A percentile compares a stretch with the other conserved stretches of the same genome.
phyloP scores from a whole-genome alignment of 2,797 vertebrate genomes.

The Enteromius paludinosus region DNA sequence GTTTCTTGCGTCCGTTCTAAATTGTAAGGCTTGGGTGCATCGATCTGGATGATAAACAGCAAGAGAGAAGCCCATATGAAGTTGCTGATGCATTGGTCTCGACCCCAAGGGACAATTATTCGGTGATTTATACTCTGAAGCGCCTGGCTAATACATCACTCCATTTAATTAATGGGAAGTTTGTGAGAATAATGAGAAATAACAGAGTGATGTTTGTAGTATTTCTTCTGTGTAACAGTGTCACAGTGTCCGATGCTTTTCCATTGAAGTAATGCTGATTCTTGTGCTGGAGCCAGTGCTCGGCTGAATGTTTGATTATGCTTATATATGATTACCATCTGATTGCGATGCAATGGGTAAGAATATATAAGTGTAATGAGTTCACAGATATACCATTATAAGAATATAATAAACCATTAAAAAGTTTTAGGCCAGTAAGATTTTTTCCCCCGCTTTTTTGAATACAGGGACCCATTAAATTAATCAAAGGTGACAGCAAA shows the following conservation, averaged over 20 bases:
- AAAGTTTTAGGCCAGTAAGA: neutral
- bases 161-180: slow-evolving; percentile 26
- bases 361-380: neutral
- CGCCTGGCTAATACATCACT: slow-evolving; percentile 6
- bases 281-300: neutral
- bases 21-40: slow-evolving; percentile 24
- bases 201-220: neutral
- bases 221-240: slow-evolving; percentile 7
- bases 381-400: neutral
- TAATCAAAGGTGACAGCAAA: neutral
- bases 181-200: slow-evolving; percentile 21
- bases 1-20: slow-evolving; percentile 6
- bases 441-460: too few species aligned
- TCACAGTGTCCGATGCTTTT: neutral
- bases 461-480: neutral
- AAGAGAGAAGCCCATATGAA: slow-evolving; percentile 27
- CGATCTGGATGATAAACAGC: slow-evolving; percentile 43
- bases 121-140: slow-evolving; percentile 42
- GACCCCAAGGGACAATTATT: slow-evolving; percentile 39
- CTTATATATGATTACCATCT: neutral
- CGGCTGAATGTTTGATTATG: neutral
- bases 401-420: neutral
- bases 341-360: neutral
- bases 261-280: neutral
- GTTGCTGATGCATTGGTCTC: slow-evolving; percentile 41